Evolutionary conservation across 2,113 vertebrate species (phyloP).

Genomic region (Melanerpes aurifrons): DNA sequence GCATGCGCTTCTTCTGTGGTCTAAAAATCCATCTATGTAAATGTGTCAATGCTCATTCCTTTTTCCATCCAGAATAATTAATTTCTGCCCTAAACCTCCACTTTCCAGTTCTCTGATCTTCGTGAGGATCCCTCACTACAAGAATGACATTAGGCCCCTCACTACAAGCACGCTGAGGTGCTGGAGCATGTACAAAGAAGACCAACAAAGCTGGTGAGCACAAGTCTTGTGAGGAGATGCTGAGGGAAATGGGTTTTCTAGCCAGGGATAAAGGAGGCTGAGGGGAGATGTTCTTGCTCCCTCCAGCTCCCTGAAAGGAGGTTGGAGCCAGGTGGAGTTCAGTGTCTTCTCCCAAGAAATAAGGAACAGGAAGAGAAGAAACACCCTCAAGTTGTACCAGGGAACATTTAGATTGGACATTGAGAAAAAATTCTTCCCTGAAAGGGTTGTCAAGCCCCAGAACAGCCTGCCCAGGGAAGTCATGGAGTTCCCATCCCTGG

Average conservation of each 20-base stretch:
- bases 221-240: neutral
- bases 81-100: neutral
- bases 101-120: neutral
- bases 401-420: too few species aligned
- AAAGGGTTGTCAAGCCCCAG: too few species aligned
- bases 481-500: too few species aligned
- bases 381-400: too few species aligned
- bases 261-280: neutral
- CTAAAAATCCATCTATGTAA: neutral
- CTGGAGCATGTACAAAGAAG: neutral
- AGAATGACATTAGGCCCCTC: neutral
- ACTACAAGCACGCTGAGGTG: neutral
- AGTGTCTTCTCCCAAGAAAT: too few species aligned
- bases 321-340: too few species aligned
- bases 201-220: neutral
- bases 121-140: neutral
- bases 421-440: too few species aligned
- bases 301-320: too few species aligned
- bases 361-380: too few species aligned
- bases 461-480: too few species aligned
- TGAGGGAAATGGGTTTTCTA: neutral
- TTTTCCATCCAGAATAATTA: neutral
- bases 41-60: neutral
- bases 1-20: neutral
- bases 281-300: too few species aligned